Evolutionary conservation across 37 sponge, comb jelly and placozoan species (phyloP), one percentile per base, ranked within the genome.

Genomic region (Crambe crambe): DNA sequence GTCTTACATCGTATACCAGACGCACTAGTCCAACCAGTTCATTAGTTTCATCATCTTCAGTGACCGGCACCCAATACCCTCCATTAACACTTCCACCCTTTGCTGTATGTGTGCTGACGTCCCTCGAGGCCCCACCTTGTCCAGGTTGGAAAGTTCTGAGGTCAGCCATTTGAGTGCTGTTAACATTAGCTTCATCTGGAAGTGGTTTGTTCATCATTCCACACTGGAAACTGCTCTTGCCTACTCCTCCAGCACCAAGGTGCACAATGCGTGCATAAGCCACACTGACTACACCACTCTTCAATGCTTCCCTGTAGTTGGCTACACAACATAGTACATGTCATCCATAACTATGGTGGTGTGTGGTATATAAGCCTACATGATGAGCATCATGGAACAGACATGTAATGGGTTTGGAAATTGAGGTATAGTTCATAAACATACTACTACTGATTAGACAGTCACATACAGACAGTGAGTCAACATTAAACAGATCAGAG

Each of bases 201-300:
- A 71, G 56, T 0, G 22, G 42, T 32, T 64, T 15, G 37, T 78
- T 78, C 72, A 60, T 78, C 3, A 85, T 36, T 47, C 72, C 78
- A 26, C 44, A 10, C 10, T 68, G 73, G 23, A 78, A 26, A 58
- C 72, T 85, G 40, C 72, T 77, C 56, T 78, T 77, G 5, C 86
- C 86, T 25, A 72, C 64, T 40, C 72, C 86, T 41, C 72, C 79
- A 37, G 59, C 29, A 18, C 86, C 86, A 63, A 85, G 37, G 36
- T 77, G 22, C 86, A 85, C 77, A 72, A 85, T 56, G 0, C 79
- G 72, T 37, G 43, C 72, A 61, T 85, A 85, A 0, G 86, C 60
- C 9, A 85, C 86, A 21, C 22, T 17, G 8, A 71, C 73, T 30
- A 60, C 37, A 25, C 84, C 82, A 30, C 32, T 29, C 21, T 59